Evolutionary conservation across 1,140 invertebrate species (phyloP), one percentile per base, ranked within the genome.

Genomic region (Aporrectodea caliginosa): DNA sequence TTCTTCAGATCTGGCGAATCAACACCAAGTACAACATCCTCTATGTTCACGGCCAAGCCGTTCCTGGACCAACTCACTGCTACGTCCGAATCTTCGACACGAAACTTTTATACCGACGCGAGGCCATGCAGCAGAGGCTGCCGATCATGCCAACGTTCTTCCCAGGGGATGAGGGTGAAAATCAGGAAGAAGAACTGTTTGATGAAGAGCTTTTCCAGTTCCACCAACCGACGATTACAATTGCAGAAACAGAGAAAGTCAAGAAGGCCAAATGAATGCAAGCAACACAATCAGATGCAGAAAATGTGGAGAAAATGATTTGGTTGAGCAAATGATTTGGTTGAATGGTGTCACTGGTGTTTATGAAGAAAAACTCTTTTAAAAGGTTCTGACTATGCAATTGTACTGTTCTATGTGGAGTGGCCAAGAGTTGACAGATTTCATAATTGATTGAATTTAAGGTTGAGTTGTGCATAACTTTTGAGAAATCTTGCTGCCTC

Each of bases 11-110:
- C 83, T 91, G 93, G 87, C 91, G 96, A 81, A 95, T 98, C 68
- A 97, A 98, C 86, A 95, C 93, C 16, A 95, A 96, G 86, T 93
- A 96, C 85, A 98, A 98, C 90, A 92, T 98, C 0, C 89, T 99
- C 30, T 99, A 93, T 91, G 92, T 97, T 14, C 87, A 91, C 82
- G 95, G 95, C n/a, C 90, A 91, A 12, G 91, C 89, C 35, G 90
- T 97, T 80, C 93, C 96, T 68, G 96, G 97, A 14, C 91, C 91
- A 83, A 92, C 90, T 0, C 94, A 94, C 85, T 91, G 91, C n/a
- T 92, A 93, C 83, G 92, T 94, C 22, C 92, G 93, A 82, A 90
- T 98, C 73, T 94, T 92, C 83, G 96, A 98, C 86, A 93, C 94
- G 27, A 82, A 92, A 34, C 85, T 96, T 35, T 92, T 91, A 0